Conservation (phyloP, 2,113 vertebrate species). For the Melanostigma gelatinosum region DNA sequence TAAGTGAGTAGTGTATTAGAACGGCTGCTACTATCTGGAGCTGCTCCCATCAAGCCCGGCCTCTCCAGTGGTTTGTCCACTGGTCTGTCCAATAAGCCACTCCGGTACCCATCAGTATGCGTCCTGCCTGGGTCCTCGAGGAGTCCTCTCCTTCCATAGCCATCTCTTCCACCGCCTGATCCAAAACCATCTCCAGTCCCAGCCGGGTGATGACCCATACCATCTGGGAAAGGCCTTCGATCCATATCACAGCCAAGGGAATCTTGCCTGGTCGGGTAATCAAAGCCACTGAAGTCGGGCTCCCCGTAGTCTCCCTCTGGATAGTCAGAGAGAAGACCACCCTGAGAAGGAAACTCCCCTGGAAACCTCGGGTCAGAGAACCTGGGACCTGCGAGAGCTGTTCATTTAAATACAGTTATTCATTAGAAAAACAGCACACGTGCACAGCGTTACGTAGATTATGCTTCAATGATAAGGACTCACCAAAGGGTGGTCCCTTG, state of each 20-base stretch:
- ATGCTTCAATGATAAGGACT: neutral
- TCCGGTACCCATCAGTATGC: slow-evolving; percentile 59
- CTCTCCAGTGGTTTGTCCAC: slow-evolving; percentile 47
- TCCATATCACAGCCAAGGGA: slow-evolving; percentile 59
- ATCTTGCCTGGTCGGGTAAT: slow-evolving; percentile 27
- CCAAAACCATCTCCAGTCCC: slow-evolving; percentile 57
- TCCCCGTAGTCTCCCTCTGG: slow-evolving; percentile 49
- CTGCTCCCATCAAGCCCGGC: slow-evolving; percentile 55
- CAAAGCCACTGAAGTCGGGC: slow-evolving; percentile 55
- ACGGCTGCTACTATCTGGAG: slow-evolving; percentile 59
- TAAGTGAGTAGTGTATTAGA: slow-evolving; percentile 77
- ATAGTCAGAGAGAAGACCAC: slow-evolving; percentile 58
- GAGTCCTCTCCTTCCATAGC: slow-evolving; percentile 57
- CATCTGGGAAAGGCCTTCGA: slow-evolving; percentile 60
- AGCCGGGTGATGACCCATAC: slow-evolving; percentile 39
- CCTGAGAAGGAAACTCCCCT: slow-evolving; percentile 66
- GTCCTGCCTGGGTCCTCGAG: slow-evolving; percentile 49
- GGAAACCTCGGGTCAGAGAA: slow-evolving; percentile 62
- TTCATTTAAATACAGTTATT: slow-evolving; percentile 1
- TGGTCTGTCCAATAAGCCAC: slow-evolving; percentile 50
- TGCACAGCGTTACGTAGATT: neutral
- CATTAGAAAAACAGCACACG: neutral
- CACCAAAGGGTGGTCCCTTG: slow-evolving; percentile 59
- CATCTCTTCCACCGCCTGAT: slow-evolving; percentile 49
- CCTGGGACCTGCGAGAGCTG: slow-evolving; percentile 52